Base-by-base conservation (phyloP, 2,888 invertebrate species). In the Cataglyphis albicans region DNA sequence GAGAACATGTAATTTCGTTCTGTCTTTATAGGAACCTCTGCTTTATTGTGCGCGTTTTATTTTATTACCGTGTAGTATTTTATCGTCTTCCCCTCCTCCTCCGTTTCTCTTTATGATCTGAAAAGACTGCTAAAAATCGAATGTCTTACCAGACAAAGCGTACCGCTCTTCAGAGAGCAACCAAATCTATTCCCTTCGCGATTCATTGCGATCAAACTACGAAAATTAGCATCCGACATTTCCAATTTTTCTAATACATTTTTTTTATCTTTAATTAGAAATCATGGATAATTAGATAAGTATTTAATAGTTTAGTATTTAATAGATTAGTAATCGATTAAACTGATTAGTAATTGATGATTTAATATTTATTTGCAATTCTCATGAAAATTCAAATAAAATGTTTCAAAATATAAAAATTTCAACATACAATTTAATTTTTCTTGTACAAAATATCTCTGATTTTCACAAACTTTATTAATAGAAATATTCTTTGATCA, bases 1-100 rank as follows among this genome's bases (percentile, higher is more conserved):
- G 32, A 32, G 32, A 32, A 70, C 80, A 80, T 70, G 64, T 80
- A 83, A 83, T 80, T 80, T 70, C 21, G 38, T n/a, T 57, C 55
- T 63, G 70, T 70, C 81, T 80, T 68, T 80, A 76, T 55, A 52
- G 63, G n/a, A 32, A 72, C 52, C 63, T 68, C 63, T 61, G 32
- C 41, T 75, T 55, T 70, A 44, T 21, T 82, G 78, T 82, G 70
- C 41, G 64, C 57, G 48, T 29, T 18, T 41, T 83, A 80, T 81
- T 64, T 81, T 76, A 81, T 29, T 81, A 81, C 21, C 63, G 21
- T 64, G 48, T 75, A 64, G 63, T 63, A 81, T 80, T 83, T 83
- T 83, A 83, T 83, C 64, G 64, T 44, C 15, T 41, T 41, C 41
- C 6, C 6, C 10, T 35, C 5, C 52, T 7, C 5, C 10, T 25